Base-by-base conservation (phyloP, 2,797 vertebrate genomes). In the Lacerta bilineata region DNA sequence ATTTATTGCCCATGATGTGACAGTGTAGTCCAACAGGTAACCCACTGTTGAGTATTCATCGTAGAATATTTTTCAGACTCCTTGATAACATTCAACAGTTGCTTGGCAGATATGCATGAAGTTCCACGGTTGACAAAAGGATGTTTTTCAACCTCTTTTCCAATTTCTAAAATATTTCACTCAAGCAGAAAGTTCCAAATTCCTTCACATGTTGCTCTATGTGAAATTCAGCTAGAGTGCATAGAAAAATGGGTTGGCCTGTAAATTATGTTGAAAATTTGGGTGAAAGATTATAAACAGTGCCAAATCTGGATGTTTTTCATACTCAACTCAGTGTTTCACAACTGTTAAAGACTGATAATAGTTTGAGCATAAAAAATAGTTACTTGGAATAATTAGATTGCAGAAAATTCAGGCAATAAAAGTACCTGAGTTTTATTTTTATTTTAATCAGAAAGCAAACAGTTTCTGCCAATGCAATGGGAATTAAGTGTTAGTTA, bases 401-500 rank as follows among this genome's bases (percentile, higher is more conserved):
- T 9, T 66, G 80, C 59, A 90, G 71, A 81, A 20, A 88, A 77
- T n/a, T 89, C n/a, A 91, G 85, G 15, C 87, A n/a, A 55, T 84
- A 27, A 2, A 72, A 55, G n/a, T 33, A 11, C 81, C 8, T 29
- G 23, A 59, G 90, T 36, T 76, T 92, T 91, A 41, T 80, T 87
- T 55, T 90, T 91, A 8, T 9, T 1, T 1, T 33, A 79, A 86
- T 80, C 76, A 83, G 82, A 78, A 43, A 84, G 75, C 74, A 78
- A 88, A 75, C 69, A 46, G 10, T 91, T 91, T 75, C 87, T 85
- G 80, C 64, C 76, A 93, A 93, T 85, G 94, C 72, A 86, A 92
- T 75, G 89, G 87, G 81, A 95, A 89, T 39, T 84, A 92, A 92
- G 86, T 15, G 89, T 91, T 81, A 90, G 93, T 93, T 93, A 92